These are phyloP conservation scores for Anoplolepis gracilipes DNA, from an alignment of 1,140 invertebrate species.

Conservation along the genomic window DNA sequence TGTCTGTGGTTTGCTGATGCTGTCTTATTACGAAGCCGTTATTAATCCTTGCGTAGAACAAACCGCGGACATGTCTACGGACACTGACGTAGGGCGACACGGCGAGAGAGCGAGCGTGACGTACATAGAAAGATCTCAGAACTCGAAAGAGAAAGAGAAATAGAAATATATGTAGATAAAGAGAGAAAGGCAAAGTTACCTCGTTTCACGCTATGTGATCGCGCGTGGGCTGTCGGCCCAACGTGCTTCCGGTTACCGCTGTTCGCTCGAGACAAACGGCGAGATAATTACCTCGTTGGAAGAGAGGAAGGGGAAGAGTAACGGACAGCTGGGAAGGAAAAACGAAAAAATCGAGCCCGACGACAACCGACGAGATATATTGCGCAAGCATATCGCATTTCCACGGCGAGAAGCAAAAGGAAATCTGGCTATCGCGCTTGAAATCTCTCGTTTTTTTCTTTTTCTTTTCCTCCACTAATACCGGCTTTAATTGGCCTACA, in stretches of 20 bases:
- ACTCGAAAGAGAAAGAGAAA: not conserved
- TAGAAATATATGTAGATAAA: too few species aligned
- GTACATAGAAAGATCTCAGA: slow-evolving; percentile 5
- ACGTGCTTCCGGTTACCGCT: slow-evolving; percentile 63
- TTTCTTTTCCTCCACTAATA: not conserved
- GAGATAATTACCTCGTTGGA: slow-evolving; percentile 75
- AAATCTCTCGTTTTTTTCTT: not conserved
- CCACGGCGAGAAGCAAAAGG: slow-evolving; percentile 7
- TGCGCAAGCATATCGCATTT: slow-evolving; percentile 43
- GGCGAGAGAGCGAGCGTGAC: slow-evolving; percentile 1
- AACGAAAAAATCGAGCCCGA: not conserved
- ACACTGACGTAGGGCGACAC: slow-evolving; percentile 13
- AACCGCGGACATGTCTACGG: slow-evolving; percentile 8
- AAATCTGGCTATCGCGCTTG: not conserved
- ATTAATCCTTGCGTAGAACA: slow-evolving; percentile 48
- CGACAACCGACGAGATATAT: slow-evolving; percentile 38
- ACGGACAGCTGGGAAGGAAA: slow-evolving; percentile 12
- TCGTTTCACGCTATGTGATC: slow-evolving; percentile 57
- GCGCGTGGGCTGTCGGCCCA: not conserved
- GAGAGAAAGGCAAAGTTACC: slow-evolving; percentile 43
- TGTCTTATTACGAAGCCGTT: slow-evolving; percentile 27
- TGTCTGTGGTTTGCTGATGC: slow-evolving; percentile 30
- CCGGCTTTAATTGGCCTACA: slow-evolving; percentile 21
- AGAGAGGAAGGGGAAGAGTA: slow-evolving; percentile 36
- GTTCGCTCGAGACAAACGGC: slow-evolving; percentile 74